phyloP scores from a whole-genome alignment of 23 tunicate species.

The Styela clava region DNA sequence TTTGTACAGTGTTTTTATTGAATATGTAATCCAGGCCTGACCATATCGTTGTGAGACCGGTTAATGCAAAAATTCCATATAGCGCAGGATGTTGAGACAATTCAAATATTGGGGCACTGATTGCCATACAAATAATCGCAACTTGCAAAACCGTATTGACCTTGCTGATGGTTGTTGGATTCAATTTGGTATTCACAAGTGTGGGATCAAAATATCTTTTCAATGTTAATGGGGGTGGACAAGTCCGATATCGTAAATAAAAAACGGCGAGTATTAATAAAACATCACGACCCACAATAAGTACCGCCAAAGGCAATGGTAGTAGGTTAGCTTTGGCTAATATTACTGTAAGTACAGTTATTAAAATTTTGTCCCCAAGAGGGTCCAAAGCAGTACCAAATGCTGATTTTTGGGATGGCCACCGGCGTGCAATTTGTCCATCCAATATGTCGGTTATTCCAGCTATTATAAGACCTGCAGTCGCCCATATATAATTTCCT shows the following conservation, averaged over 20 bases:
- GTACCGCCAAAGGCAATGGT: constrained; percentile 43
- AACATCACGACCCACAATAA: constrained; percentile 82
- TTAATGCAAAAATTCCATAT: constrained; percentile 49
- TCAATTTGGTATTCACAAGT: constrained; percentile 78
- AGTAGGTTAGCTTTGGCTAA: constrained; percentile 52
- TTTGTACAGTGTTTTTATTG: constrained; percentile 64
- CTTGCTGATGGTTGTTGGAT: constrained; percentile 84
- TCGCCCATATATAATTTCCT: constrained; percentile 39
- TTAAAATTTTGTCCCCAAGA: constrained; percentile 82
- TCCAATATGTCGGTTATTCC: constrained; percentile 75
- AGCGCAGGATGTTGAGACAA: constrained; percentile 41
- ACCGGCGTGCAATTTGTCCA: constrained; percentile 89
- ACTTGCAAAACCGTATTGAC: constrained; percentile 81
- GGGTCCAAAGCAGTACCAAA: constrained; percentile 96
- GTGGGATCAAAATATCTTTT: constrained; percentile 93
- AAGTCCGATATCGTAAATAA: constrained; percentile 73
- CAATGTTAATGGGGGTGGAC: constrained; percentile 88
- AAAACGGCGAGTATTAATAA: constrained; percentile 70
- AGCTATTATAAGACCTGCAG: constrained; percentile 41
- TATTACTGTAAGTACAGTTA: constrained; percentile 47
- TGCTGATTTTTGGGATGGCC: constrained; percentile 98
- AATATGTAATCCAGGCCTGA: constrained; percentile 62
- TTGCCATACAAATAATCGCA: constrained; percentile 52
- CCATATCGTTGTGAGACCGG: constrained; percentile 62
- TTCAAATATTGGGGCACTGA: constrained; percentile 70